A percentile compares a stretch with the other conserved stretches of the same genome.
Conservation (phyloP, 2,888 invertebrate genomes). For the Onchidella celtica region DNA sequence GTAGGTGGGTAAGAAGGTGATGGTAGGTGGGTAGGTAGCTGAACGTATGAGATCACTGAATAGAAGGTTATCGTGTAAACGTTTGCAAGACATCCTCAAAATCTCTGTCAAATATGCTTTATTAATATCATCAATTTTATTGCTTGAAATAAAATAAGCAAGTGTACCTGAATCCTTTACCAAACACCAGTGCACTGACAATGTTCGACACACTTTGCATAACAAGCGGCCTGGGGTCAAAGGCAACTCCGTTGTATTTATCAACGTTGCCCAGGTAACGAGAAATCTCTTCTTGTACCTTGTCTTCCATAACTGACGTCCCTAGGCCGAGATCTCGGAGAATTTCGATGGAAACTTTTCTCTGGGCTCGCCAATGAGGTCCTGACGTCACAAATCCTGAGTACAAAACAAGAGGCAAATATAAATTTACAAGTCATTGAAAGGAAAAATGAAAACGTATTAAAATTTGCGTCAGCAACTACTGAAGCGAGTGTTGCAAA, state of each 20-base stretch:
- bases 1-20: too few relatives aligned
- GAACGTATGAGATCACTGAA: too few relatives aligned
- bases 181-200: constrained; percentile 26
- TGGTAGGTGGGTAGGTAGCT: too few relatives aligned
- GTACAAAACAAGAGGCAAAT: background rate
- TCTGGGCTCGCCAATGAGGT: constrained; percentile 23
- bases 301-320: constrained; percentile 8
- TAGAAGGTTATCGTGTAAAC: too few relatives aligned
- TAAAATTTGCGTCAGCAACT: too few relatives aligned
- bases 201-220: constrained; percentile 28
- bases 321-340: constrained; percentile 19
- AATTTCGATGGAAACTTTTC: constrained; percentile 30
- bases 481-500: too few relatives aligned
- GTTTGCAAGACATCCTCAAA: too few relatives aligned
- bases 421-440: too few relatives aligned
- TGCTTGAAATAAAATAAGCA: background rate
- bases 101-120: too few relatives aligned
- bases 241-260: background rate
- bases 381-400: constrained; percentile 35
- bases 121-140: too few relatives aligned
- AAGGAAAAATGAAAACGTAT: background rate
- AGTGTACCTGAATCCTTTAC: constrained; percentile 22
- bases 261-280: background rate
- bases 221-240: constrained; percentile 4
- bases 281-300: constrained; percentile 22